Evolutionary conservation across 2,113 vertebrate genomes (phyloP).

Genomic region (Anarhynchus alexandrinus): DNA sequence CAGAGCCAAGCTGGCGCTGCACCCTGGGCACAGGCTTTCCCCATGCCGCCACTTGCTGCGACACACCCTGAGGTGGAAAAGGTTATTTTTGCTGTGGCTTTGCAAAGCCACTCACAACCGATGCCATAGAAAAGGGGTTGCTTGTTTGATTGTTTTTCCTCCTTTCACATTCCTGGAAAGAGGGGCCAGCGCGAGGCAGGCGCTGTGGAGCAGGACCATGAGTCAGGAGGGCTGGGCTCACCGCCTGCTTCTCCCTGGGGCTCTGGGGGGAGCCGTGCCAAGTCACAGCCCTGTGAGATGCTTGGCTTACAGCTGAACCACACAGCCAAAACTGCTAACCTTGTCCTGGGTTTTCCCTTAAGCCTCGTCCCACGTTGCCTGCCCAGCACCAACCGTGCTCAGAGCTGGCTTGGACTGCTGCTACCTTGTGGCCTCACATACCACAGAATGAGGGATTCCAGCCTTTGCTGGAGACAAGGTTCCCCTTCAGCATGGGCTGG

Average conservation of each 20-base stretch:
- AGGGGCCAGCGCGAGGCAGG: background rate
- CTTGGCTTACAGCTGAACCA: background rate
- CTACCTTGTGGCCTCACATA: background rate
- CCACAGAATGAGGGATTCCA: background rate
- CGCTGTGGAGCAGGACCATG: background rate
- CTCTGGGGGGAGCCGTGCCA: background rate
- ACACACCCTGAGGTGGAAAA: background rate
- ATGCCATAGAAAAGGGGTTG: background rate
- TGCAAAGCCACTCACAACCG: background rate
- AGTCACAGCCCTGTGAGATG: background rate
- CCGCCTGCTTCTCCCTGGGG: background rate
- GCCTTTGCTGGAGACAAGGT: background rate
- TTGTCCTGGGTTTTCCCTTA: background rate
- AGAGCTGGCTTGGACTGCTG: background rate
- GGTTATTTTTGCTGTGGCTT: background rate
- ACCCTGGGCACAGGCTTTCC: background rate
- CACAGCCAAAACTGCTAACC: background rate
- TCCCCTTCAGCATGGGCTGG: background rate
- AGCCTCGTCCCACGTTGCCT: background rate
- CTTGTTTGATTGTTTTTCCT: background rate
- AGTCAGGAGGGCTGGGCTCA: background rate
- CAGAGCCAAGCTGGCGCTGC: background rate
- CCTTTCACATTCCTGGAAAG: background rate
- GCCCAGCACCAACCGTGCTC: background rate
- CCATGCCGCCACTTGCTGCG: accelerated